phyloP scores from a whole-genome alignment of 2,113 vertebrate genomes.

The Rhipidura dahli region DNA sequence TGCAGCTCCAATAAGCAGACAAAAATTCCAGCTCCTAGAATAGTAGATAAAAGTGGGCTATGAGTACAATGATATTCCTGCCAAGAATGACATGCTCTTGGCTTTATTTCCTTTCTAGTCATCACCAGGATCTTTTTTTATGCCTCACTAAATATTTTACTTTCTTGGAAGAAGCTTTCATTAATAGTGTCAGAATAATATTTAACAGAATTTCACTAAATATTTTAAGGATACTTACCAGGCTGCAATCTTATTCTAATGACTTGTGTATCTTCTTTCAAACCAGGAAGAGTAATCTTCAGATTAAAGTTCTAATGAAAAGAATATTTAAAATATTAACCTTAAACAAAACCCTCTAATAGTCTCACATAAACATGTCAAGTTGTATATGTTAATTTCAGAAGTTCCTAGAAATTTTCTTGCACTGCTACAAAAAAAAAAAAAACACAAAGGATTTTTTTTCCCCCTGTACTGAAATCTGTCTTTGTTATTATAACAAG shows the following conservation, averaged over 20 bases:
- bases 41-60: neutral
- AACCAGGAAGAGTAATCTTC: slow-evolving; percentile 82
- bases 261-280: slow-evolving; percentile 78
- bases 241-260: slow-evolving; percentile 82
- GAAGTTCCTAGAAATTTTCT: neutral
- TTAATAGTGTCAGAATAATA: neutral
- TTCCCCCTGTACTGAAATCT: neutral
- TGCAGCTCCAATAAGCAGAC: neutral
- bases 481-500: neutral
- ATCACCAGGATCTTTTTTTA: neutral
- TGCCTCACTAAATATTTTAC: neutral
- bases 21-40: neutral
- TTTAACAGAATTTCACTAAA: neutral
- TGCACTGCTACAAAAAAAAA: neutral
- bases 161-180: neutral
- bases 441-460: too few relatives aligned
- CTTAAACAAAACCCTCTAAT: neutral
- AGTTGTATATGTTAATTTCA: neutral
- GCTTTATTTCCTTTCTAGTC: neutral
- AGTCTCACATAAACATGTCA: neutral
- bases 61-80: neutral
- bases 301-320: slow-evolving; percentile 80
- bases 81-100: neutral
- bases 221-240: slow-evolving; percentile 72
- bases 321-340: slow-evolving; percentile 41